Percentiles rank a stretch among this genome's conserved stretches.
Evolutionary conservation across 1,140 invertebrate genomes (phyloP).

Genomic region (Drosophila ogumai): DNA sequence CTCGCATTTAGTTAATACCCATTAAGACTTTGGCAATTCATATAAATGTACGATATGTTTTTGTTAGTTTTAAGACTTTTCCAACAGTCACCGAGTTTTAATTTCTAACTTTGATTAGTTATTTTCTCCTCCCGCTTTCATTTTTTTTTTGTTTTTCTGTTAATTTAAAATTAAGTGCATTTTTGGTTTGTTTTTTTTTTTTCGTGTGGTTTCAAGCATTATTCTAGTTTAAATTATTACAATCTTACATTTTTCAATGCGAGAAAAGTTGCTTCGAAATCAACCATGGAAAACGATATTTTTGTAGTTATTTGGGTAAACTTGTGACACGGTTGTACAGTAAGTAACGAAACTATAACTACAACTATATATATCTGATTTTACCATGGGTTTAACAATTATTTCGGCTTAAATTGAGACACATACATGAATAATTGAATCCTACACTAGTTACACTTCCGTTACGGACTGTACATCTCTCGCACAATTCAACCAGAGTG

Average conservation of each 20-base stretch:
- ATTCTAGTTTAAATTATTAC: conserved; percentile 31
- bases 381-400: conserved; percentile 1
- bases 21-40: conserved; percentile 82
- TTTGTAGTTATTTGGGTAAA: conserved; percentile 1
- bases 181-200: conserved; percentile 30
- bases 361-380: conserved; percentile 10
- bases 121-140: conserved; percentile 16
- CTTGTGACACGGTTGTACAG: conserved; percentile 9
- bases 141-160: conserved; percentile 11
- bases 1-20: conserved; percentile 55
- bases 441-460: conserved; percentile 25
- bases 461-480: conserved; percentile 21
- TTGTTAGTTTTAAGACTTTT: conserved; percentile 83
- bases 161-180: conserved; percentile 53
- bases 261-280: conserved; percentile 17
- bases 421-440: conserved; percentile 1
- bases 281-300: conserved; percentile 8
- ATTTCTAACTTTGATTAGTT: conserved; percentile 72
- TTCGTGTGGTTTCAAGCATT: conserved; percentile 30
- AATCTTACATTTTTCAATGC: conserved; percentile 22
- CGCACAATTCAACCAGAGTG: neutral
- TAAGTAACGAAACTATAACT: conserved; percentile 17
- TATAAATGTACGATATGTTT: conserved; percentile 84
- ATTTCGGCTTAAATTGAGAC: conserved; percentile 1
- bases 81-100: conserved; percentile 75